Base-by-base conservation (phyloP, 2,888 invertebrate species). In the Nudaria mundana region DNA sequence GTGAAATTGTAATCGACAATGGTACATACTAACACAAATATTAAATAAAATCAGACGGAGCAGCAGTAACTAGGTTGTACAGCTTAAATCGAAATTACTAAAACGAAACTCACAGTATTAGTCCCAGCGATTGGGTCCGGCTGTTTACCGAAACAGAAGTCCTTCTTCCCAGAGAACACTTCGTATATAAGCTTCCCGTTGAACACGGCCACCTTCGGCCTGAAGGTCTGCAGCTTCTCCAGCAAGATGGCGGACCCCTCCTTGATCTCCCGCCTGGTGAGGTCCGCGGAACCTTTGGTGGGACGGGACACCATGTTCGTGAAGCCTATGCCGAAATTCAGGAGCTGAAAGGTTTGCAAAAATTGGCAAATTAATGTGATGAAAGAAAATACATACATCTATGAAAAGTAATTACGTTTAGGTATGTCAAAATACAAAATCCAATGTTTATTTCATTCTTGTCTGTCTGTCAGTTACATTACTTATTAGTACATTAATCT, bases 131-230 rank as follows among this genome's bases (percentile, higher is more conserved):
- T 93, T 49, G 94, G 92, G 71, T 97, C 97, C 0, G 98, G 97
- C 78, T 98, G 98, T 63, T 97, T 94, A 30, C 98, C 98, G 84
- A 98, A 97, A 75, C 95, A 94, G 81, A 98, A 98, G 83, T 98
- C 97, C 85, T 98, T 98, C 86, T 97, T 97, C 10, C 98, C 98
- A 45, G 97, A 96, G 90, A 98, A 98, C 31, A 98, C 96, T 87
- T 98, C 98, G 87, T 98, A 98, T 67, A 98, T 98, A 63, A 98
- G 92, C 90, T 98, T 98, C n/a, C 98, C 98, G 91, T 98, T 98
- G 83, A 98, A 98, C 30, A 97, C 98, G 37, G 97, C 98, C 63
- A 98, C 97, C 91, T 98, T 98, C 56, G 98, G 98, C 68, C 94
- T 94, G 91, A 94, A 98, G 74, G 95, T 94, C 82, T 94, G 93